Conservation (phyloP, 2,113 vertebrate genomes). For the Bubalus kerabau region DNA sequence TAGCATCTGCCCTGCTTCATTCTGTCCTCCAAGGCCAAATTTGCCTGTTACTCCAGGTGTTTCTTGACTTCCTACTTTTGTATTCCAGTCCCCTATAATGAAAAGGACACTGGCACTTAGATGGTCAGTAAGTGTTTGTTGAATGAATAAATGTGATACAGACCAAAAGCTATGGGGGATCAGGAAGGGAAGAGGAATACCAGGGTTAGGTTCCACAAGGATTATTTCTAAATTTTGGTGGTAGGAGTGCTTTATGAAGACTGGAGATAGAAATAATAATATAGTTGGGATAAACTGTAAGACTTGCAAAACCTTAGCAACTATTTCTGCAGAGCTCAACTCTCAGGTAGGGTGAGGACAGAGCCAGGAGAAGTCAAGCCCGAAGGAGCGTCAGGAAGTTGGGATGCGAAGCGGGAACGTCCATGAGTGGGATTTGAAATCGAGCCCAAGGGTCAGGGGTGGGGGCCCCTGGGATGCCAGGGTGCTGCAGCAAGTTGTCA, state of each 20-base stretch:
- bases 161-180: not conserved
- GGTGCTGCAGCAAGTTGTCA: not conserved
- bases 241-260: not conserved
- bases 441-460: fast-evolving
- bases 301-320: not conserved
- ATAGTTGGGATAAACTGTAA: not conserved
- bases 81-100: not conserved
- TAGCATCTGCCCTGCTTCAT: not conserved
- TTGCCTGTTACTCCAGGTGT: not conserved
- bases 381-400: not conserved
- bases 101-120: not conserved
- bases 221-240: fast-evolving
- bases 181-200: not conserved
- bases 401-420: fast-evolving
- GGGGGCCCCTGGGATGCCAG: not conserved
- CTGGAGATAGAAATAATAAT: no score
- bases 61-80: not conserved
- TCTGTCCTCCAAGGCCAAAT: not conserved
- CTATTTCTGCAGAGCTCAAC: not conserved
- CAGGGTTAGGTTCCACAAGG: fast-evolving
- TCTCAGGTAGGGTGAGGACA: not conserved
- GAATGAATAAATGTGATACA: not conserved
- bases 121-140: not conserved
- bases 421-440: not conserved
- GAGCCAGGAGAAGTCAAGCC: not conserved